Conservation (phyloP, 2,797 vertebrate genomes). For the Dermochelys coriacea region DNA sequence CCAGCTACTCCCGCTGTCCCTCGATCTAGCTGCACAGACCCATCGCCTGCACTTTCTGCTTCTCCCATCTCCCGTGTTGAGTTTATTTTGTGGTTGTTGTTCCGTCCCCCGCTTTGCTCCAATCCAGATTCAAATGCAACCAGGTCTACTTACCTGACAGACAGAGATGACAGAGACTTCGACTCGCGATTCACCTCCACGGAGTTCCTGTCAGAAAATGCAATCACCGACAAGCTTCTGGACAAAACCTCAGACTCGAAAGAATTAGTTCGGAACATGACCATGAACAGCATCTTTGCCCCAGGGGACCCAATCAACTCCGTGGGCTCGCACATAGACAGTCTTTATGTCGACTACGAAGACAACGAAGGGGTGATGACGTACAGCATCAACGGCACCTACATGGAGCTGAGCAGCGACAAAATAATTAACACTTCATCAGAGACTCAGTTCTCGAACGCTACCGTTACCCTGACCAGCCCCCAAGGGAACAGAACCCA, state of each 20-base stretch:
- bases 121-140: constrained; percentile 87
- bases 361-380: constrained; percentile 75
- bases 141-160: constrained; percentile 78
- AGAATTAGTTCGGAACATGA: constrained; percentile 88
- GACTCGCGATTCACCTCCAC: constrained; percentile 78
- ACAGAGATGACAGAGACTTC: constrained; percentile 74
- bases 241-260: constrained; percentile 80
- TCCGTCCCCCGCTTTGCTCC: constrained; percentile 53
- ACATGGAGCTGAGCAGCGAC: constrained; percentile 87
- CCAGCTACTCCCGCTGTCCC: neutral
- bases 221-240: constrained; percentile 88
- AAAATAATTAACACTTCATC: constrained; percentile 85
- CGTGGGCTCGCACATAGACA: constrained; percentile 77
- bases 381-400: constrained; percentile 84
- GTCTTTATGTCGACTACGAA: constrained; percentile 83
- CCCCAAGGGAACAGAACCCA: constrained; percentile 85
- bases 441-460: constrained; percentile 83
- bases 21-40: neutral
- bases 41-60: neutral
- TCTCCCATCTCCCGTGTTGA: neutral
- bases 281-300: constrained; percentile 88
- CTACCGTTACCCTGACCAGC: constrained; percentile 79
- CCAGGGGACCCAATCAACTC: constrained; percentile 82
- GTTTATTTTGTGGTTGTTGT: constrained; percentile 58
- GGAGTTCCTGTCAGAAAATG: constrained; percentile 85